phyloP scores from a whole-genome alignment of 2,888 invertebrate genomes.

The Ypsolopha scabrella region DNA sequence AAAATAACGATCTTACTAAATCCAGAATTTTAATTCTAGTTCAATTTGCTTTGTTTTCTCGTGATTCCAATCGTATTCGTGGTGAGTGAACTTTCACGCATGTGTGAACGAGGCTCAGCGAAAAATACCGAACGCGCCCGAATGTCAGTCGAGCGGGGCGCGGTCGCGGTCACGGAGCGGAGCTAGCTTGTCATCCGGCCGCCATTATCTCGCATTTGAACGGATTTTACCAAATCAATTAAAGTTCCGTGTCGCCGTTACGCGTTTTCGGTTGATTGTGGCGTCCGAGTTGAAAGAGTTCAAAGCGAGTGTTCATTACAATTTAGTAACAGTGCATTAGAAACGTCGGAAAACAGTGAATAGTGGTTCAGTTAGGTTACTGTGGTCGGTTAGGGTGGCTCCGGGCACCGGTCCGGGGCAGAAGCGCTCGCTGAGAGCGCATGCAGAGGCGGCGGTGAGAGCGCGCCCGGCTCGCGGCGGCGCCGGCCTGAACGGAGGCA shows the following conservation, averaged over 20 bases:
- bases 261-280: constrained; percentile 25
- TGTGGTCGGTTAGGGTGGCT: constrained; percentile 50
- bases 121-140: constrained; percentile 58
- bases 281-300: not conserved
- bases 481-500: constrained; percentile 64
- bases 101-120: constrained; percentile 65
- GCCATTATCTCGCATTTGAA: constrained; percentile 74
- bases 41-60: not conserved
- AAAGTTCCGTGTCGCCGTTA: constrained; percentile 46
- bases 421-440: constrained; percentile 58
- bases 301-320: not conserved
- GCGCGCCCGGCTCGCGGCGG: constrained; percentile 70
- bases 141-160: constrained; percentile 71
- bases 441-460: constrained; percentile 72
- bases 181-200: constrained; percentile 71
- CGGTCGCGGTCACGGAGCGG: constrained; percentile 72
- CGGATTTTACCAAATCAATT: constrained; percentile 64
- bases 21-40: no score
- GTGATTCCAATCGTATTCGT: constrained; percentile 11
- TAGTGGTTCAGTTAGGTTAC: constrained; percentile 59
- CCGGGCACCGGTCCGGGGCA: constrained; percentile 49
- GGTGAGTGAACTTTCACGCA: constrained; percentile 50
- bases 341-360: constrained; percentile 31
- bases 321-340: not conserved
- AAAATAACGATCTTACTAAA: not conserved